Percentiles rank a stretch among this genome's conserved stretches.
Conservation (phyloP, 2,113 vertebrate species). For the Baryphthengus martii region DNA sequence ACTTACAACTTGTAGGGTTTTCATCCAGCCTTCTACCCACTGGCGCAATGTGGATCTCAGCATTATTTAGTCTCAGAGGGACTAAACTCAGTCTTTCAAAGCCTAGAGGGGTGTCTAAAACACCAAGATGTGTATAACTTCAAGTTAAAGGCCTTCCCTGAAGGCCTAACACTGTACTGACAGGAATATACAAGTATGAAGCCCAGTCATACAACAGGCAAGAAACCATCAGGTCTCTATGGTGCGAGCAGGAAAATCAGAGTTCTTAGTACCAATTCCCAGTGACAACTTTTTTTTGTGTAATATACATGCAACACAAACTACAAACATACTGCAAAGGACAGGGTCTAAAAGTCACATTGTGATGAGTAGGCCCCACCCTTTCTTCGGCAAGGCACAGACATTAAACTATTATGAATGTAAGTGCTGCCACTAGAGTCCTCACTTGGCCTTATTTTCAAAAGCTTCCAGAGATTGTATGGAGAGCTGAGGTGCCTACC, state of each 20-base stretch:
- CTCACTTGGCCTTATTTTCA: not conserved
- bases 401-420: not conserved
- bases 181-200: rapidly evolving
- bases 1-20: not conserved
- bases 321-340: not conserved
- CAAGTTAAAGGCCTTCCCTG: not conserved
- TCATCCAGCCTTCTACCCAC: not conserved
- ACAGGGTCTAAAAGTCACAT: rapidly evolving
- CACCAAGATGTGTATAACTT: not conserved
- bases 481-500: not conserved
- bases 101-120: not conserved
- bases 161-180: not conserved
- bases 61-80: not conserved
- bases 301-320: not conserved
- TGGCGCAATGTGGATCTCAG: not conserved
- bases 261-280: not conserved
- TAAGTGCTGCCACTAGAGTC: not conserved
- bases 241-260: not conserved
- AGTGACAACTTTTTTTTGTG: not conserved
- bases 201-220: not conserved
- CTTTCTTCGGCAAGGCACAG: not conserved
- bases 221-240: not conserved
- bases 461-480: not conserved
- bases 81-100: not conserved
- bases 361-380: not conserved